Evolutionary conservation across 2,797 vertebrate species (phyloP), one percentile per base, ranked within the genome.

Genomic region (Kryptopterus vitreolus): DNA sequence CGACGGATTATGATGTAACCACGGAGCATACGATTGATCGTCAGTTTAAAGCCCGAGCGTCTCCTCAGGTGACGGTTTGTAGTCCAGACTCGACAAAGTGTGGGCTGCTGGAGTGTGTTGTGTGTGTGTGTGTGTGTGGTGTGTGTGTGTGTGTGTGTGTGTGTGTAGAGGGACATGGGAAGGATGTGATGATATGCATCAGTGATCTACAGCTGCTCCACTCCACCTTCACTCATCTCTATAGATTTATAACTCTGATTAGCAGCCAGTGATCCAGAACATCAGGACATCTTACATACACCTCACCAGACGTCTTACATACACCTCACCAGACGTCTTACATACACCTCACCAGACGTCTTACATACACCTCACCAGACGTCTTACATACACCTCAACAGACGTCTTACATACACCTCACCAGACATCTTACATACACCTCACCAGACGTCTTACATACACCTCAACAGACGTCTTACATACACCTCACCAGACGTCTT

Each of bases 241-340:
- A 50, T 52, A 74, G 87, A 79, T 84, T 82, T 87, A 82, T 86
- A 61, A 83, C 66, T 88, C 77, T 86, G 83, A 86, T 87, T 86
- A 87, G 80, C 53, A 73, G 66, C 61, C 77, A 84, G 75, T 82
- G 83, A 86, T 87, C 84, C 86, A 83, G 80, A 87, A 85, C 68
- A 71, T 61, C 77, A 82, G 77, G 65, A 78, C 46, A 69, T 69
- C 72, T 78, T 72, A 68, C 68, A 82, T 77, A 82, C 73, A 48
- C 50, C 55, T 79, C 62, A 79, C 55, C 61, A 18, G n/a, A 62
- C 79, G 81, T 71, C 78, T 61, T 22, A 50, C 33, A 57, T 58
- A 75, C n/a, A n/a, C n/a, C n/a, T n/a, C n/a, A n/a, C n/a, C n/a
- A n/a, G n/a, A n/a, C n/a, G n/a, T n/a, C n/a, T n/a, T n/a, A n/a